These are phyloP conservation scores for Morone saxatilis DNA, from an alignment of 2,113 vertebrate species.

Conservation along the genomic window DNA sequence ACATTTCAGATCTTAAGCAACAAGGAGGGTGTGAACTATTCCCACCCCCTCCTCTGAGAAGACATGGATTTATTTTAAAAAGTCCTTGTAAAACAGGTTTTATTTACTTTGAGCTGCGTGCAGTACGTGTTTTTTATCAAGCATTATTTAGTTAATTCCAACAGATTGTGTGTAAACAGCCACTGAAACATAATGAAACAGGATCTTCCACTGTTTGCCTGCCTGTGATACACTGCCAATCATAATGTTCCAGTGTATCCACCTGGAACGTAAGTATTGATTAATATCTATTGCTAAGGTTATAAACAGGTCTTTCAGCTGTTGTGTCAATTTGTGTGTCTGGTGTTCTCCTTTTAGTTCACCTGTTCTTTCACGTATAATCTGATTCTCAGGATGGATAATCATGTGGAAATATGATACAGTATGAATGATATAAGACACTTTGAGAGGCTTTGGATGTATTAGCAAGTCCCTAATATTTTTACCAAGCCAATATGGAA, in stretches of 20 bases:
- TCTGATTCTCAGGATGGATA: neutral
- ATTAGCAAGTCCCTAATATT: too few species aligned
- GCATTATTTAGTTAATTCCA: slow-evolving; percentile 32
- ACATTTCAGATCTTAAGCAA: slow-evolving; percentile 47
- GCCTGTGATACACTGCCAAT: neutral
- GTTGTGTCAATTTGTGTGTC: neutral
- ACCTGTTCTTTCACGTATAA: neutral
- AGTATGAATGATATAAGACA: neutral
- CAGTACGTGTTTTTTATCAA: slow-evolving; percentile 17
- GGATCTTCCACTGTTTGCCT: neutral
- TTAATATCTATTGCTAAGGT: neutral
- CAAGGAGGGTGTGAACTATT: slow-evolving; percentile 50
- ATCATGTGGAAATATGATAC: neutral
- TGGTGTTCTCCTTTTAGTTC: neutral
- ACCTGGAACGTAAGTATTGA: neutral
- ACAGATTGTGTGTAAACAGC: slow-evolving; percentile 2
- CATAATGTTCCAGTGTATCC: neutral
- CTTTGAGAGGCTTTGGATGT: too few species aligned
- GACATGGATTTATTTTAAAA: slow-evolving; percentile 26
- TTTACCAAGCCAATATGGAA: too few species aligned
- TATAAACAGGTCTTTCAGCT: neutral
- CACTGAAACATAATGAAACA: slow-evolving; percentile 4
- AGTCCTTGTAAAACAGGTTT: slow-evolving; percentile 36
- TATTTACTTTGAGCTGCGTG: slow-evolving; percentile 29
- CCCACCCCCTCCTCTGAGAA: slow-evolving; percentile 29